Base-by-base conservation (phyloP, 1,140 invertebrate species). In the Papilio dardanus region DNA sequence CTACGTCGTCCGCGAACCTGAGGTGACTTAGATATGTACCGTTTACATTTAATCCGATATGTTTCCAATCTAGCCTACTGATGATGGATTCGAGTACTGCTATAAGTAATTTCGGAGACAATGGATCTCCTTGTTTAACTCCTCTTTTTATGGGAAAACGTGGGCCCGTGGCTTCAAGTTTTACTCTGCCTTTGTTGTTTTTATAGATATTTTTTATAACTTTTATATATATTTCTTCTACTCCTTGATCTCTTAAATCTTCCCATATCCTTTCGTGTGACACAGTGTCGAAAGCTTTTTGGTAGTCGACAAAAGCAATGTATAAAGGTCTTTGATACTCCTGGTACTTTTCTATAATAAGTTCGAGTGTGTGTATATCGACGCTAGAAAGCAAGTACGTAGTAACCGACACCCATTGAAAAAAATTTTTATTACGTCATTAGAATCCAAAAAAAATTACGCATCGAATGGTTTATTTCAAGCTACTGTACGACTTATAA, bases 211-310 rank as follows among this genome's bases (percentile, higher is more conserved):
- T 65, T 77, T 79, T 76, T 0, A 82, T 46, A n/a, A 82, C 50
- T 46, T 50, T 67, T 50, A 79, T 75, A 31, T 82, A 80, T 35
- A 54, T 24, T 2, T 66, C 19, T 31, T 79, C 74, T 2, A 79
- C 76, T 28, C 65, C 50, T n/a, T 80, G 79, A 30, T 37, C 3
- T 50, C 12, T 8, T 75, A 80, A 42, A 67, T 73, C 42, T 40
- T 78, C 37, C 76, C 77, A 82, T 3, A 82, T 74, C n/a, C 16
- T 42, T 21, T 1, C 28, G 66, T 82, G 79, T 76, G 46, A 50
- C 8, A 82, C 35, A 4, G 77, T 58, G 30, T 80, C 79, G 37
- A 82, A 80, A 21, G 79, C 77, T 50, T 83, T 79, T 74, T 77
- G 62, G 54, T 81, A 80, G 42, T 80, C 81, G 14, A 83, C 75